Evolutionary conservation across 1,140 invertebrate genomes (phyloP).

Genomic region (Psilanteris sp.): DNA sequence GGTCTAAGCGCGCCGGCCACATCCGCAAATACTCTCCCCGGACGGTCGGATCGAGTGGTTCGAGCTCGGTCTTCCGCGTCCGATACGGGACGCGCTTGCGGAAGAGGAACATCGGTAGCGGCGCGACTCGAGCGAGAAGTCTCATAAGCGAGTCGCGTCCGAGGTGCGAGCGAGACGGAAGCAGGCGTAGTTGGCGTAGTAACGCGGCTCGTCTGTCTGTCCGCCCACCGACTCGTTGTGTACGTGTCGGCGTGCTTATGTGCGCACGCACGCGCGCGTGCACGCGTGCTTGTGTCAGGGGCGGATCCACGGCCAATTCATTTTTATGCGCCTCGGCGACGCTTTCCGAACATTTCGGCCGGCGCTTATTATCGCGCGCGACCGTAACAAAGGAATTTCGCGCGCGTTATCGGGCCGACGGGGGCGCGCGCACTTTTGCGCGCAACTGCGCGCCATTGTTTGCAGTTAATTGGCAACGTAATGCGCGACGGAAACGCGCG

Average conservation of each 20-base stretch:
- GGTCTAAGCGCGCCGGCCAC: constrained; percentile 32
- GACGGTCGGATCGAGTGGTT: constrained; percentile 20
- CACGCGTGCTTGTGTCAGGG: constrained; percentile 69
- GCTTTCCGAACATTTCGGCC: constrained; percentile 17
- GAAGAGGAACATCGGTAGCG: constrained; percentile 71
- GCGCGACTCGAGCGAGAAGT: constrained; percentile 36
- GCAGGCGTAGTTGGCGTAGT: constrained; percentile 66
- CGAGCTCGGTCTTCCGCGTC: constrained; percentile 17
- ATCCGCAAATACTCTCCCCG: constrained; percentile 37
- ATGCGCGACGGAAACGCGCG: too few relatives aligned
- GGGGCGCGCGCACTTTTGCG: not conserved
- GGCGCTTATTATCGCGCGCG: constrained; percentile 4
- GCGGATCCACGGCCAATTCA: constrained; percentile 40
- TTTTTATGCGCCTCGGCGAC: constrained; percentile 35
- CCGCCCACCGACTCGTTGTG: constrained; percentile 45
- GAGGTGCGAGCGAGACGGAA: constrained; percentile 50
- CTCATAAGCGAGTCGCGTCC: constrained; percentile 38
- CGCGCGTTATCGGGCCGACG: constrained; percentile 2
- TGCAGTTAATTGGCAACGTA: constrained; percentile 1
- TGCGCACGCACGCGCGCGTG: constrained; percentile 67
- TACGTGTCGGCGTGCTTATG: constrained; percentile 64
- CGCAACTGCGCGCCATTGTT: constrained; percentile 6
- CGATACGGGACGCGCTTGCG: constrained; percentile 64
- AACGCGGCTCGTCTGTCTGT: constrained; percentile 61
- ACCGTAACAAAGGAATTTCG: constrained; percentile 3